Base-by-base conservation (phyloP, 2,888 invertebrate genomes). In the Oscheius sp. region DNA sequence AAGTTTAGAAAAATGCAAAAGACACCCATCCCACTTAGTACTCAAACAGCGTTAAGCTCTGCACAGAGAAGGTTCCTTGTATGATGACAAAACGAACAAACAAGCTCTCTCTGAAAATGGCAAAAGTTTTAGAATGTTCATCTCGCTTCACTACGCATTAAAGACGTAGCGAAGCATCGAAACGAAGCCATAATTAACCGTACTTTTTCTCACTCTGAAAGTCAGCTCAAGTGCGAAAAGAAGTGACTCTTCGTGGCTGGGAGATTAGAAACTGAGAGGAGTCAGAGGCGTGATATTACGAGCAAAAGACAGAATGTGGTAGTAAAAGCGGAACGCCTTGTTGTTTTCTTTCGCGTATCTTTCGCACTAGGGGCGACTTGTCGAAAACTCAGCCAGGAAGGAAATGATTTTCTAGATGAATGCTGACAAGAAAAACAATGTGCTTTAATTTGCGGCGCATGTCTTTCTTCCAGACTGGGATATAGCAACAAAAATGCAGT, bases 61-160 rank as follows among this genome's bases (percentile, higher is more conserved):
- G 42, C 42, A 42, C 21, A 42, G 4, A 42, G 42, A 42, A 42
- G 7, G 42, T 21, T 21, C 21, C 21, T 21, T 5, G 42, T 5
- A 7, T 5, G 42, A 42, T 5, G 42, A 42, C 4, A 42, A 42
- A 42, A 42, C 42, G 3, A 42, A 42, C 42, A 42, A 42, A 42
- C 42, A 42, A 42, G 42, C 7, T 42, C 42, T 21, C 21, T 42
- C 42, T 42, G 42, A 7, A 53, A 53, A 53, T 53, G 29, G n/a
- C n/a, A 53, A 53, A 50, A 53, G 53, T 21, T 21, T 13, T 29
- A 29, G 29, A 53, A 53, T 21, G 29, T 53, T 13, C 53, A 21
- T 53, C 11, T 13, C 53, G 53, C 53, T 21, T 53, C 53, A 53
- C 53, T 53, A 53, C 53, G 53, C 53, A 53, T 53, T 53, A 53